phyloP scores from a whole-genome alignment of 2,888 invertebrate species.

The Mesorhabditis belari region DNA sequence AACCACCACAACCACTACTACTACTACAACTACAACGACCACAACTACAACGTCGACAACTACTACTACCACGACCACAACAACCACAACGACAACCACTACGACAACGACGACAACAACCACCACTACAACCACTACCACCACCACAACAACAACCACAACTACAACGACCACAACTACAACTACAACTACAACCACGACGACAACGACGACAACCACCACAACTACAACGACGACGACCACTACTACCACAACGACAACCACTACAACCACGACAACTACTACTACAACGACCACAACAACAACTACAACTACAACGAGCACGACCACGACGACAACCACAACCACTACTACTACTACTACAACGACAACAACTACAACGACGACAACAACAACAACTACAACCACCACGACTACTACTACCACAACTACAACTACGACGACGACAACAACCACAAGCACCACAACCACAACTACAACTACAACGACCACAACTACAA shows the following conservation, averaged over 20 bases:
- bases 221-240: neutral
- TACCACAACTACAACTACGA: neutral
- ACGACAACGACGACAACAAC: neutral
- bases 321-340: neutral
- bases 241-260: neutral
- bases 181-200: neutral
- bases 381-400: neutral
- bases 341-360: neutral
- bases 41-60: neutral
- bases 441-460: neutral
- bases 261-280: neutral
- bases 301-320: neutral
- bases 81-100: neutral
- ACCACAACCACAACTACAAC: neutral
- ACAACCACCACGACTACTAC: neutral
- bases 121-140: neutral
- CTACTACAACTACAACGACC: neutral
- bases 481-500: neutral
- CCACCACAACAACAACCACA: neutral
- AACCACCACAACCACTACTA: neutral
- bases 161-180: neutral
- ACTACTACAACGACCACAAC: neutral
- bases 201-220: neutral
- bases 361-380: neutral
- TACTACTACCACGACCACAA: neutral